Conservation (phyloP, 1,140 invertebrate species). For the Olivierus martensii region DNA sequence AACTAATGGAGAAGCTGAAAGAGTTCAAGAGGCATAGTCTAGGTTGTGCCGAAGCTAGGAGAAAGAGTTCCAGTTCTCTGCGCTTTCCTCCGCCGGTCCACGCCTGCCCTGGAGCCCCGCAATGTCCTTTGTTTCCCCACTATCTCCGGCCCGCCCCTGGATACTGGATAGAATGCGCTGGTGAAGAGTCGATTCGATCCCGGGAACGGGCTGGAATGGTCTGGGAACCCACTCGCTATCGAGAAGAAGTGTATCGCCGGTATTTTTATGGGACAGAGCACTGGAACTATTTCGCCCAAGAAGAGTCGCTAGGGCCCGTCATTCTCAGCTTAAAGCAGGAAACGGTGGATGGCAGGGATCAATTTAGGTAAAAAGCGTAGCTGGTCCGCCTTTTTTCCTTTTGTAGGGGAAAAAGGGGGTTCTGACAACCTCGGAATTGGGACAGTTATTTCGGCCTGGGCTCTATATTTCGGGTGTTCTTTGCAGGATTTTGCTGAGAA, state of each 20-base stretch:
- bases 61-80: conserved; percentile 70
- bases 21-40: conserved; percentile 88
- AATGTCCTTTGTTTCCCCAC: conserved; percentile 82
- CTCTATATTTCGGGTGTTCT: conserved; percentile 2
- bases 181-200: neutral
- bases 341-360: conserved; percentile 72
- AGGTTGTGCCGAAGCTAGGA: conserved; percentile 77
- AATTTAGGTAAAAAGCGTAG: conserved; percentile 51
- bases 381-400: too few species aligned
- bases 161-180: conserved; percentile 83
- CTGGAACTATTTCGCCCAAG: conserved; percentile 88
- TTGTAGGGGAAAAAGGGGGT: too few species aligned
- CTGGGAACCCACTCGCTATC: conserved; percentile 41
- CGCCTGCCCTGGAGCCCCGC: conserved; percentile 70
- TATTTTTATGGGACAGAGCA: conserved; percentile 91
- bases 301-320: conserved; percentile 86
- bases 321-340: conserved; percentile 94
- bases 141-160: conserved; percentile 75
- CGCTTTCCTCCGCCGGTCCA: conserved; percentile 85
- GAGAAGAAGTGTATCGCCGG: conserved; percentile 80
- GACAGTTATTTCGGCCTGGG: conserved; percentile 67
- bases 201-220: too few species aligned
- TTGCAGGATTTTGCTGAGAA: conserved; percentile 69
- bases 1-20: conserved; percentile 88
- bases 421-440: conserved; percentile 69